Evolutionary conservation across 30 jellyfish, hydroid and myxozoan genomes (phyloP).

Genomic region (Aurelia sp.): DNA sequence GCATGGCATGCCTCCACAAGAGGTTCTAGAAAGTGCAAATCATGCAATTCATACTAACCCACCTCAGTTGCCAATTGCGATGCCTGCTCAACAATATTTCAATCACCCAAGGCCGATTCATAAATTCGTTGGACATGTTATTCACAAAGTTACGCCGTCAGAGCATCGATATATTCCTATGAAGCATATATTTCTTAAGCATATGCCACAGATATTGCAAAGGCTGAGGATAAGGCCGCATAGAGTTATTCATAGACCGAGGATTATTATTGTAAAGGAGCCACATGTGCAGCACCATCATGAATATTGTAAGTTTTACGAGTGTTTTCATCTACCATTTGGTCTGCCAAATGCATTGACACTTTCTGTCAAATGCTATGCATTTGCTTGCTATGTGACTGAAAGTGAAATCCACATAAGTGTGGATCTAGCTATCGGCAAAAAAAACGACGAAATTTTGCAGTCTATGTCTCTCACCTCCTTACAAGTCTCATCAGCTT

Average conservation of each 20-base stretch:
- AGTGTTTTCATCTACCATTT: not conserved
- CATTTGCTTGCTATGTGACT: no score
- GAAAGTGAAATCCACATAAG: no score
- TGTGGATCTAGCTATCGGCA: no score
- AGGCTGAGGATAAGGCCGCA: slow-evolving; percentile 31
- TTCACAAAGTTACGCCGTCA: slow-evolving; percentile 57
- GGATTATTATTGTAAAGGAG: slow-evolving; percentile 67
- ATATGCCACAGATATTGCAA: slow-evolving; percentile 37
- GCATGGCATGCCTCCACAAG: slow-evolving; percentile 50
- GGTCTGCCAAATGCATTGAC: no score
- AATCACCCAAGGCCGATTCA: slow-evolving; percentile 47
- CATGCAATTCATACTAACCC: slow-evolving; percentile 42
- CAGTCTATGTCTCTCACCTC: no score
- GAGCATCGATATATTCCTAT: slow-evolving; percentile 65
- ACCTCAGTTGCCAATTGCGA: slow-evolving; percentile 1
- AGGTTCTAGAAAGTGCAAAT: slow-evolving; percentile 32
- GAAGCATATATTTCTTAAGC: slow-evolving; percentile 63
- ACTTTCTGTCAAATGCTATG: no score
- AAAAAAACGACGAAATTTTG: no score
- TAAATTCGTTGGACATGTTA: slow-evolving; percentile 47
- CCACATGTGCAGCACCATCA: slow-evolving; percentile 60
- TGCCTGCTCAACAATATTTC: slow-evolving; percentile 37
- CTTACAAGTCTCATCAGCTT: no score
- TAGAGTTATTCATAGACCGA: slow-evolving; percentile 61
- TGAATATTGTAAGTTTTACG: slow-evolving; percentile 27